Base-by-base conservation (phyloP, 92 coral and sea anemone species). In the Paragorgia papillata region DNA sequence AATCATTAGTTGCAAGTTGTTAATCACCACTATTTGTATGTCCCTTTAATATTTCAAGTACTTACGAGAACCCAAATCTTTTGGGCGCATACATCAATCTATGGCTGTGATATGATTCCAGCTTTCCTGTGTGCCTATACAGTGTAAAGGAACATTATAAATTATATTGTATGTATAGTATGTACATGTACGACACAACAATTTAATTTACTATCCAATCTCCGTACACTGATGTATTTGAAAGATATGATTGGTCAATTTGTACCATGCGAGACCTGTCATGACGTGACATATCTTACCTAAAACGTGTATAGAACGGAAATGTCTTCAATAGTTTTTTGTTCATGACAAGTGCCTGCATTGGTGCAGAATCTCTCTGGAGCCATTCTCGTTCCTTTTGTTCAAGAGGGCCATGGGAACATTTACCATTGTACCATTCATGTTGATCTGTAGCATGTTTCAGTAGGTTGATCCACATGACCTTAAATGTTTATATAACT, bases 341-440 rank as follows among this genome's bases (percentile, higher is more conserved):
- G 68, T 73, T 26, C 31, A 26, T 21, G 2, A 33, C 44, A 73
- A n/a, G n/a, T n/a, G n/a, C n/a, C n/a, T n/a, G n/a, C n/a, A n/a
- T n/a, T n/a, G n/a, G n/a, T n/a, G 12, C 37, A 49, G 81, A 57
- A 31, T 75, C 71, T 4, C 32, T 29, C 21, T 43, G 49, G 26
- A 75, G 58, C 81, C 73, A 75, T 26, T 75, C 35, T 57, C 56
- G 58, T 62, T 75, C 81, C 34, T 53, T 53, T 2, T 75, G 57
- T 21, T 75, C 81, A 3, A 75, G 71, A 10, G 71, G 71, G 34
- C 71, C 71, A 40, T n/a, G n/a, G n/a, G n/a, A n/a, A n/a, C n/a
- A n/a, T n/a, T n/a, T n/a, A n/a, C n/a, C n/a, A n/a, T n/a, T 75
- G 81, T 75, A 59, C 71, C 81, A 75, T 41, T n/a, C 35, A 24